Percentiles rank a stretch among this genome's conserved stretches.
phyloP scores from a whole-genome alignment of 2,797 vertebrate species.

The Coregonus sp. region DNA sequence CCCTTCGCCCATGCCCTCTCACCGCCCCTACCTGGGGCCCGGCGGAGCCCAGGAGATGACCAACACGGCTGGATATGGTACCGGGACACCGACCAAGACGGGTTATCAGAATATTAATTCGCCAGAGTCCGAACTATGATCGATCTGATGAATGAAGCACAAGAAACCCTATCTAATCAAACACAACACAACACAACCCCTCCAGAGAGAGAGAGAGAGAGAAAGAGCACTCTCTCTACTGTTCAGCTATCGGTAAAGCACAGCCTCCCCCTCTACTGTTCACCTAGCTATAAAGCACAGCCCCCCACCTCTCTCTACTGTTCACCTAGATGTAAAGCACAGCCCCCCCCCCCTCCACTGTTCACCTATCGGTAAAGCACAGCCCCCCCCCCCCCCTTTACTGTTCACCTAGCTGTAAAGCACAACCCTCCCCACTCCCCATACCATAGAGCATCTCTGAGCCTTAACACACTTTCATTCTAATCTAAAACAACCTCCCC shows the following conservation, averaged over 20 bases:
- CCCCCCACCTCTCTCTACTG: no score
- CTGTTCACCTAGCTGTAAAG: no score
- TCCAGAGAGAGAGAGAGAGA: not conserved
- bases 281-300: no score
- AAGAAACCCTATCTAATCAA: not conserved
- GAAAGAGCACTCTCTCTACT: no score
- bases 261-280: no score
- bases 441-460: constrained; percentile 36
- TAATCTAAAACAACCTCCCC: constrained; percentile 31
- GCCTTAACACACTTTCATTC: constrained; percentile 49
- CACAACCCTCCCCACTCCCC: no score
- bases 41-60: constrained; percentile 90
- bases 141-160: constrained; percentile 10
- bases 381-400: no score
- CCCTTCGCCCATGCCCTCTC: constrained; percentile 92
- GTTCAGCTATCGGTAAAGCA: no score
- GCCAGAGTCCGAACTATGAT: constrained; percentile 79
- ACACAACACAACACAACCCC: not conserved
- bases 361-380: no score
- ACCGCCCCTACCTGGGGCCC: constrained; percentile 91
- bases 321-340: no score
- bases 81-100: constrained; percentile 82
- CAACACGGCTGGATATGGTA: constrained; percentile 93
- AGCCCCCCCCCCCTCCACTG: no score
- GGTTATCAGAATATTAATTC: constrained; percentile 84